Evolutionary conservation across 2,797 vertebrate genomes (phyloP).

Genomic region (Eulemur rubriventer): DNA sequence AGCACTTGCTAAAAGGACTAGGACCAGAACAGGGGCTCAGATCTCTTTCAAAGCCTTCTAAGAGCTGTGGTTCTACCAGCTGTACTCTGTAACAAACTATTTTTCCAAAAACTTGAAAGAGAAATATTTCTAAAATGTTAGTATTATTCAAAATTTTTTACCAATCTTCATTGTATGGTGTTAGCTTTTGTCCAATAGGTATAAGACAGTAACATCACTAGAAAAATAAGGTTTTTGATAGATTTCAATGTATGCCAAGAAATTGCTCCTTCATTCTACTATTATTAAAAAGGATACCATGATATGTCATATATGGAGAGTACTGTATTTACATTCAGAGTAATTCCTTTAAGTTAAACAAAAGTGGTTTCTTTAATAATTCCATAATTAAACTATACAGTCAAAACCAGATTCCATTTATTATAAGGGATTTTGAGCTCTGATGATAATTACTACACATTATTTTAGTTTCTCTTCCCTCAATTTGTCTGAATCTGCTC

Average conservation of each 20-base stretch:
- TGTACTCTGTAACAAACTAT: neutral
- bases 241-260: neutral
- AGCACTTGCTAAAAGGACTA: neutral
- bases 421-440: neutral
- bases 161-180: neutral
- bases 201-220: neutral
- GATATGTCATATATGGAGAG: neutral
- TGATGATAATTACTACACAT: too few species aligned
- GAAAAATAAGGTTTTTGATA: neutral
- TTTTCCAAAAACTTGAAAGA: neutral
- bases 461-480: neutral
- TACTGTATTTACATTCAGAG: neutral
- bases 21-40: too few species aligned
- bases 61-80: too few species aligned
- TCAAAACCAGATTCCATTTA: neutral
- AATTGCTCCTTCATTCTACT: neutral
- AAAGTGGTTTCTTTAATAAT: neutral
- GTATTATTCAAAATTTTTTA: neutral
- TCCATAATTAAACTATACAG: neutral
- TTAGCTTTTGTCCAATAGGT: neutral
- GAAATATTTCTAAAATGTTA: neutral
- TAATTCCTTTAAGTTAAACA: neutral
- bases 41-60: neutral
- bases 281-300: neutral
- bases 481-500: rapidly evolving